A percentile compares a stretch with the other conserved stretches of the same genome.
Conservation (phyloP, 2,113 vertebrate species). For the Microtus richardsoni region DNA sequence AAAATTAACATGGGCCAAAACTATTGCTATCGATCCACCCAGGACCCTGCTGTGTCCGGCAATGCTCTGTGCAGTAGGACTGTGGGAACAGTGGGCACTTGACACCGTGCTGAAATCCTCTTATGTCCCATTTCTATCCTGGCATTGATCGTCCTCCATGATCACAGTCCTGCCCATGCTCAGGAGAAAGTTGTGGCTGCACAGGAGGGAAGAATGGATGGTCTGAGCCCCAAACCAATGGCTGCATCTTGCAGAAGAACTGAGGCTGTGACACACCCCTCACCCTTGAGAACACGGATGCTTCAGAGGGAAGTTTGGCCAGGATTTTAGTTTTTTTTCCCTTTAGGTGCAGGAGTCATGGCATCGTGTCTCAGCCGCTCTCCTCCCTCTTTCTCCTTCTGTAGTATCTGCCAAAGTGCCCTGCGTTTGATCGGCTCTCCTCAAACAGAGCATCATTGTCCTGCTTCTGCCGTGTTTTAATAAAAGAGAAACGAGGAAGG, state of each 20-base stretch:
- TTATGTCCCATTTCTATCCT: no score
- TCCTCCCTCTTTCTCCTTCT: constrained; percentile 17
- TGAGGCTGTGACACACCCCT: rapidly evolving
- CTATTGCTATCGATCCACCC: neutral
- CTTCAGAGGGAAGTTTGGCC: neutral
- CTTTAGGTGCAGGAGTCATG: rapidly evolving
- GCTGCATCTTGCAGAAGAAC: neutral
- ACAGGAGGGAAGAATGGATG: neutral
- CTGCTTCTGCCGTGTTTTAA: constrained; percentile 50
- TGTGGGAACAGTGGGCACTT: no score
- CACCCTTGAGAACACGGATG: neutral
- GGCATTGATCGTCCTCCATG: neutral
- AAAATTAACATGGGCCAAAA: neutral
- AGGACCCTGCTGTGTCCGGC: neutral
- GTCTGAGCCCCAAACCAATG: neutral
- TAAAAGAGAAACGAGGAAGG: constrained; percentile 24
- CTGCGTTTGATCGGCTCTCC: constrained; percentile 55
- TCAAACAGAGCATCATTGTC: constrained; percentile 59
- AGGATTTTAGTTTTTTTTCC: neutral
- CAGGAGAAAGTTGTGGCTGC: neutral
- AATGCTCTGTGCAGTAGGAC: neutral
- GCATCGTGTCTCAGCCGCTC: neutral
- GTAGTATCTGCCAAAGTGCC: constrained; percentile 52
- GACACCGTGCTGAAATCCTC: rapidly evolving
- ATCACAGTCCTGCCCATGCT: neutral